Base-by-base conservation (phyloP, 2,113 vertebrate genomes). In the Hemicordylus capensis region DNA sequence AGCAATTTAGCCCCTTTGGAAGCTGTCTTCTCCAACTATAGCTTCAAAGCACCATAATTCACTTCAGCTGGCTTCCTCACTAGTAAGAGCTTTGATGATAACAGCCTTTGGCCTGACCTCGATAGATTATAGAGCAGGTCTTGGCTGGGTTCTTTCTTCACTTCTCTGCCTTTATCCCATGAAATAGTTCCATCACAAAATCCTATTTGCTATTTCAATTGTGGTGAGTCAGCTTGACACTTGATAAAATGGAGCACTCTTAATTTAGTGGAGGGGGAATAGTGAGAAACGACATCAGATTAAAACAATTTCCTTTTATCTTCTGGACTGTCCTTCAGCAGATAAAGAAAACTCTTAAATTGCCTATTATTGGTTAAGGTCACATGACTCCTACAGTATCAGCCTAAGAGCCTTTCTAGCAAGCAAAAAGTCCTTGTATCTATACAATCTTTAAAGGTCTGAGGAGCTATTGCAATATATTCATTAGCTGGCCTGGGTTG, bases 341-440 rank as follows among this genome's bases (percentile, higher is more conserved):
- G 59, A 80, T 80, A 42, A 80, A 46, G 61, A 42, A 88, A 28
- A 85, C 76, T 76, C 20, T 69, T 58, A 75, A 82, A 91, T 91
- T 74, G 24, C 6, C 66, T 28, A 0, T 28, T 48, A 86, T 82
- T 77, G 6, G 31, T 5, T 59, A 39, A 24, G 75, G 26, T 70
- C 20, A 22, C 10, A 39, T 56, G 66, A 61, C 59, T 58, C 11
- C 61, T 56, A 20, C 72, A 88, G 34, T 39, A 9, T 1, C 44
- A 66, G 77, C 76, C 63, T 69, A 64, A 39, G 85, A 88, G 26
- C 48, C 73, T n/a, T n/a, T 88, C 66, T 81, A 78, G 56, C 44
- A 9, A 28, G 58, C 0, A 0, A 87, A 81, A 17, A 37, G 20
- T 22, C 46, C 42, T 73, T 77, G 39, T 69, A 28, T 39, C n/a